Base-by-base conservation (phyloP, 1,140 invertebrate species). In the Zaprionus kolodkinae region DNA sequence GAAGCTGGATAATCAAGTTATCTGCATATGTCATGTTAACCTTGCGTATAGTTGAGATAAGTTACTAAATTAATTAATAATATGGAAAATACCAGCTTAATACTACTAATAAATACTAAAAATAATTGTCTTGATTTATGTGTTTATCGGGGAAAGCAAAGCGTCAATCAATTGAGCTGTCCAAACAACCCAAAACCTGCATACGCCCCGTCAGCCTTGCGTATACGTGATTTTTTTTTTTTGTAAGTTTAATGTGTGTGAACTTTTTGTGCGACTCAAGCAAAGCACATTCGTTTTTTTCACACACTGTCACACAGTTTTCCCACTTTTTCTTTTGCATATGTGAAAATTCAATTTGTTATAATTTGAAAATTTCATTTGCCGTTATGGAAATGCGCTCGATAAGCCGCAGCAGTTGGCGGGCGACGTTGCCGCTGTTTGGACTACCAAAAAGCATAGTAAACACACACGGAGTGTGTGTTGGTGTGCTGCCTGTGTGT, bases 361-460 rank as follows among this genome's bases (percentile, higher is more conserved):
- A 88, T 88, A 88, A 88, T 89, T 88, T 81, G 85, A 85, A 88
- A 85, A 85, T 88, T 85, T 85, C 85, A 84, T 89, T 88, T 88
- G 83, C 61, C 74, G 67, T 84, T 88, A 88, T 88, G 85, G 70
- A 88, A 88, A 89, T 88, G 62, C 67, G 67, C 27, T 62, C 71
- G 74, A 88, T 83, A 87, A 88, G 84, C 79, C 56, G 33, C 60
- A 72, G 56, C 72, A 65, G 67, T 71, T 57, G 68, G 61, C 30
- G 33, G 1, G 59, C 25, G 21, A 30, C 27, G 27, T 13, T n/a
- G 13, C 13, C 13, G 38, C 17, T 52, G 56, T 15, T 38, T 67
- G 27, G 66, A 68, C 57, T 61, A 55, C 27, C 55, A 48, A 60
- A 67, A 38, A 12, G 4, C 10, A 63, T 15, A 21, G 25, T n/a